Percentiles rank a stretch among this genome's conserved stretches.
Evolutionary conservation across 2,113 vertebrate species (phyloP).

Genomic region (Pterocles burchelli): DNA sequence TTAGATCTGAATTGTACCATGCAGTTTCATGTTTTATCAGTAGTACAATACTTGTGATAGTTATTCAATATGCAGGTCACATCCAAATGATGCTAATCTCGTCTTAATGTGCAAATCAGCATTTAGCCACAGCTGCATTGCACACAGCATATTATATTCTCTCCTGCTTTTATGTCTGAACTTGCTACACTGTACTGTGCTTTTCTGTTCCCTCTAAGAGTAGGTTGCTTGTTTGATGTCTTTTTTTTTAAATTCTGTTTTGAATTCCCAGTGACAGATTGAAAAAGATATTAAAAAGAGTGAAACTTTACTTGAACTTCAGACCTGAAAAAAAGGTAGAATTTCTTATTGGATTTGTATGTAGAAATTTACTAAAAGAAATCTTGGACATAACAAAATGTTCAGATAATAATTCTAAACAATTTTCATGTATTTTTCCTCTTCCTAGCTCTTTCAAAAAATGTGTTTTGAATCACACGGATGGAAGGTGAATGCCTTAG

Average conservation of each 20-base stretch:
- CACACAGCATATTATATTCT: not conserved
- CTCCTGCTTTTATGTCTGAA: not conserved
- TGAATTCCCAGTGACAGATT: not conserved
- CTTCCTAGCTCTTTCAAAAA: not conserved
- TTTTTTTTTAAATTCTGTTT: not conserved
- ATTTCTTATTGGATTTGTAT: not conserved
- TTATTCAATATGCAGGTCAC: constrained; percentile 17
- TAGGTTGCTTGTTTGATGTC: not conserved
- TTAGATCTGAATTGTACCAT: not conserved
- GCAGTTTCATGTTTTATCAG: constrained; percentile 17
- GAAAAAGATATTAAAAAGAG: not conserved
- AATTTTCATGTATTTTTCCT: not conserved
- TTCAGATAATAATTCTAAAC: not conserved
- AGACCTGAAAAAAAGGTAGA: not conserved
- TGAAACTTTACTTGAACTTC: not conserved
- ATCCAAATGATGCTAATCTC: constrained; percentile 27
- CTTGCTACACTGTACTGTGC: not conserved
- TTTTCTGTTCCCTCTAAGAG: not conserved
- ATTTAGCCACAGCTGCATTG: constrained; percentile 37
- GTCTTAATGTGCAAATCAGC: constrained; percentile 32
- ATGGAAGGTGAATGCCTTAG: not conserved
- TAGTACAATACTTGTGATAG: not conserved
- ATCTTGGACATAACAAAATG: not conserved
- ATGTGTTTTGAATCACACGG: not conserved
- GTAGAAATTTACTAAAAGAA: not conserved